Conservation (phyloP, 1,140 invertebrate genomes). For the Bombus superbus region DNA sequence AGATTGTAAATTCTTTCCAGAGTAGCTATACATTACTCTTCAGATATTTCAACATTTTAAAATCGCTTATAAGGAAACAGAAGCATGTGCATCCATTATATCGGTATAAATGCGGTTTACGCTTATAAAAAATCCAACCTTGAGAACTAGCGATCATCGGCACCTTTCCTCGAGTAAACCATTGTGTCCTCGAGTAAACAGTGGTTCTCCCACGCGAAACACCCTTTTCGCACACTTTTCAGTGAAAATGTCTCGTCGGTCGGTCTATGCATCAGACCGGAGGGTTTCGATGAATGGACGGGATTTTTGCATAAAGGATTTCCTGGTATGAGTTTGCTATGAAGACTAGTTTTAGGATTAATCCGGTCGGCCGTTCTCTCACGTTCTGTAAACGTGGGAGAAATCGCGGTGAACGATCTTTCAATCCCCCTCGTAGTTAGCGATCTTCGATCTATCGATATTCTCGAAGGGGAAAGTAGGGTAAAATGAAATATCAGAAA, state of each 20-base stretch:
- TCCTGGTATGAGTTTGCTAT: background rate
- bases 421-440: background rate
- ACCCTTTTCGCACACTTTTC: constrained; percentile 23
- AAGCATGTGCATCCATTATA: no score
- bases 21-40: no score
- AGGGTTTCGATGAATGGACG: constrained; percentile 53
- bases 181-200: background rate
- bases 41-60: no score
- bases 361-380: constrained; percentile 50
- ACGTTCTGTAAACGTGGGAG: constrained; percentile 48
- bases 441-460: background rate
- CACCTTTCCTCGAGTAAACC: constrained; percentile 13
- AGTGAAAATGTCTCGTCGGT: constrained; percentile 24
- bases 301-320: constrained; percentile 67
- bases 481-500: background rate
- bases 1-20: no score
- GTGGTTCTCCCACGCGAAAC: constrained; percentile 43
- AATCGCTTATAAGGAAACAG: no score
- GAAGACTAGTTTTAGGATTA: constrained; percentile 55
- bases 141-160: background rate
- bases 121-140: no score
- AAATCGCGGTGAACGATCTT: constrained; percentile 38
- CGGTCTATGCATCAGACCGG: constrained; percentile 5
- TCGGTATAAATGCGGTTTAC: no score
- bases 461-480: background rate